Conservation (phyloP, 2,888 invertebrate genomes). For the Hecatera dysodea region DNA sequence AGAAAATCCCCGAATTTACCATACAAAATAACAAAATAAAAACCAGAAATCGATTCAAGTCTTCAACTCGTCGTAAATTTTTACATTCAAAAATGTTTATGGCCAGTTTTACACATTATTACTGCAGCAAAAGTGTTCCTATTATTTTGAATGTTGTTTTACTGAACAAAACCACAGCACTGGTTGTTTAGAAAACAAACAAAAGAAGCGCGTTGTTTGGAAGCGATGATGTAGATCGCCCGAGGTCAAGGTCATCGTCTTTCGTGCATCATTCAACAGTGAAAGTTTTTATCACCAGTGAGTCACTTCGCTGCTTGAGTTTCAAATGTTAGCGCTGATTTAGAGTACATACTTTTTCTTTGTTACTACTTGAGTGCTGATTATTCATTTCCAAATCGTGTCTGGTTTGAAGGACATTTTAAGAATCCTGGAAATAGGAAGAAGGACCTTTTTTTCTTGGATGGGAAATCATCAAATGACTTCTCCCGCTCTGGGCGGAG, state of each 20-base stretch:
- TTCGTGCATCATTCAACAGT: constrained; percentile 37
- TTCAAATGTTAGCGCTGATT: constrained; percentile 7
- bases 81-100: not conserved
- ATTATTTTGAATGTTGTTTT: not conserved
- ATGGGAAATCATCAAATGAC: no score
- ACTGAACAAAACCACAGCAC: constrained; percentile 1
- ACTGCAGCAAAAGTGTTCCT: constrained; percentile 1
- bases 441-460: not conserved
- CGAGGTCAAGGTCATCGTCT: constrained; percentile 44
- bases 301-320: constrained; percentile 26
- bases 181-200: constrained; percentile 34
- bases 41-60: not conserved
- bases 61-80: constrained; percentile 15
- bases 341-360: not conserved
- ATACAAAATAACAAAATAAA: constrained; percentile 10
- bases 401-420: not conserved
- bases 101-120: not conserved
- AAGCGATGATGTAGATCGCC: constrained; percentile 27
- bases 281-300: constrained; percentile 43
- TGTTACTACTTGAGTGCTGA: not conserved
- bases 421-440: not conserved
- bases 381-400: not conserved
- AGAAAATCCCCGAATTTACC: constrained; percentile 14
- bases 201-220: constrained; percentile 35
- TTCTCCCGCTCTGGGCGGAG: no score